A percentile compares a stretch with the other conserved stretches of the same genome.
These are phyloP conservation scores for Boleophthalmus pectinirostris DNA, from an alignment of 2,113 vertebrate species.

Conservation along the genomic window DNA sequence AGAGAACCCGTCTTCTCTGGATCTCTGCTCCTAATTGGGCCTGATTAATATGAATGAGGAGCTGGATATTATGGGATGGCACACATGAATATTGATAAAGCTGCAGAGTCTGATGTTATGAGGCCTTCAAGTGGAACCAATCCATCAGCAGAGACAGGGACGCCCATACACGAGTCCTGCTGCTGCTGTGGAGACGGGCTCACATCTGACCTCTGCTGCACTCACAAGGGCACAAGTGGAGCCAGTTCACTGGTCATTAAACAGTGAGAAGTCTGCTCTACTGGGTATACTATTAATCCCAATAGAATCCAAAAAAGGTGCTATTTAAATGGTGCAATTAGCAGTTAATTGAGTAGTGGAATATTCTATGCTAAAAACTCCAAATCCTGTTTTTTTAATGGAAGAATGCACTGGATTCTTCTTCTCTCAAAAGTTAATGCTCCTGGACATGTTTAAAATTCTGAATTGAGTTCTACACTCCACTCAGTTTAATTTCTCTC, in stretches of 20 bases:
- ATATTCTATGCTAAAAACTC: too few relatives aligned
- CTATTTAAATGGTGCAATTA: not conserved
- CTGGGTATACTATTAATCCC: not conserved
- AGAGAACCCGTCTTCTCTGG: conserved; percentile 30
- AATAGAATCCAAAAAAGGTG: not conserved
- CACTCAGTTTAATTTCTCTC: too few relatives aligned
- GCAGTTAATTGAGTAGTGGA: too few relatives aligned
- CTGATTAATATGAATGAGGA: conserved; percentile 67
- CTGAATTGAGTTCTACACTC: too few relatives aligned
- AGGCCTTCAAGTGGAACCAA: conserved; percentile 50
- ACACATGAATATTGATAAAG: conserved; percentile 64
- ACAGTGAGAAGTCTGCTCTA: not conserved
- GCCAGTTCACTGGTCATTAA: not conserved
- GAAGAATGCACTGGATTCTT: too few relatives aligned
- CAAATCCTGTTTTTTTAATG: too few relatives aligned
- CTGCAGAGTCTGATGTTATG: conserved; percentile 42
- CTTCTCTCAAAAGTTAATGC: too few relatives aligned
- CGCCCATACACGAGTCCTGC: too few relatives aligned
- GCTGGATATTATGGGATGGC: conserved; percentile 68
- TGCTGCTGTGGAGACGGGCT: not conserved
- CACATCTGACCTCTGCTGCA: conserved; percentile 2
- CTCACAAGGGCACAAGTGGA: not conserved
- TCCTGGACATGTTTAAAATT: too few relatives aligned
- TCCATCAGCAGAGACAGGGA: conserved; percentile 37
- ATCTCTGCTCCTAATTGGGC: conserved; percentile 53